phyloP scores from a whole-genome alignment of 1,140 invertebrate genomes.

The Samia ricini region DNA sequence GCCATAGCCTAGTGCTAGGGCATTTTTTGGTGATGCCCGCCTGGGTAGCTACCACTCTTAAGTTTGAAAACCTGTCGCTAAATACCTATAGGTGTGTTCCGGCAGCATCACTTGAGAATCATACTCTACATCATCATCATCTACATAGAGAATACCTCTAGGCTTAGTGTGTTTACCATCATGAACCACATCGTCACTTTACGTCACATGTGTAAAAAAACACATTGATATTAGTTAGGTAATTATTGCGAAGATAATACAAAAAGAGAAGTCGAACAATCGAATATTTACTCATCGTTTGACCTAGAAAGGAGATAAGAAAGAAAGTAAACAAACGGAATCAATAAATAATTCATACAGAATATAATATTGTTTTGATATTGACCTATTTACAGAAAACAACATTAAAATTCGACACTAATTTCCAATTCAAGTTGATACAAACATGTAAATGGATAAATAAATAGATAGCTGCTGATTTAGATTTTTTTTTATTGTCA shows the following conservation, averaged over 20 bases:
- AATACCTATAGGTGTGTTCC: too few relatives aligned
- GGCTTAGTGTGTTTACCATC: too few relatives aligned
- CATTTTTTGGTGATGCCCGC: too few relatives aligned
- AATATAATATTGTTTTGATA: slow-evolving; percentile 64
- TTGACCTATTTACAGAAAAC: slow-evolving; percentile 54
- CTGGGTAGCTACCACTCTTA: too few relatives aligned
- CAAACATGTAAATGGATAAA: not conserved
- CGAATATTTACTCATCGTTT: slow-evolving; percentile 51
- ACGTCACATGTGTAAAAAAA: too few relatives aligned
- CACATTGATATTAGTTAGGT: not conserved
- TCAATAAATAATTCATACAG: slow-evolving; percentile 67
- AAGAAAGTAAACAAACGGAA: slow-evolving; percentile 64
- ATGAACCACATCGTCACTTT: too few relatives aligned
- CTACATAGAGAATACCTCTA: too few relatives aligned
- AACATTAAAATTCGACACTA: slow-evolving; percentile 21
- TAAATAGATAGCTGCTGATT: not conserved
- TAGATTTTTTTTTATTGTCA: not conserved
- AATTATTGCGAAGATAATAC: not conserved
- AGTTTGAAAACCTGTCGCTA: too few relatives aligned
- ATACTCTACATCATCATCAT: too few relatives aligned
- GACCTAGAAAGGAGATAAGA: slow-evolving; percentile 64
- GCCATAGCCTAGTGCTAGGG: too few relatives aligned
- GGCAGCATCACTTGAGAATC: too few relatives aligned
- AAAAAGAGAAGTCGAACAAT: slow-evolving; percentile 19
- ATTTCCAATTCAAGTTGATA: slow-evolving; percentile 7